Evolutionary conservation across 2,888 invertebrate genomes (phyloP), one percentile per base, ranked within the genome.

Genomic region (Pardosa pseudoannulata): DNA sequence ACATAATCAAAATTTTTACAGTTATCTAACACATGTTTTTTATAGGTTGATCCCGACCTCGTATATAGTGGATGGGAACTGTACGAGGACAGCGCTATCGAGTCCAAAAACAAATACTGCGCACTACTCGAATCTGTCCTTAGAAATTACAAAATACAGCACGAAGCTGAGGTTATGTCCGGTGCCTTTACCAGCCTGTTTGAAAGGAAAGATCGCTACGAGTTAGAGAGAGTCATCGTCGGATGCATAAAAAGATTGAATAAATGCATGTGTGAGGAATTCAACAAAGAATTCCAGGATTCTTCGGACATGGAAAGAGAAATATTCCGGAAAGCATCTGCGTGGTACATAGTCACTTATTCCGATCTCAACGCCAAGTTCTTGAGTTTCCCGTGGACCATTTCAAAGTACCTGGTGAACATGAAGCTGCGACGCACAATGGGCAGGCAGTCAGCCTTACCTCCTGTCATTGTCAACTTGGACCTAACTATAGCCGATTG

Each of bases 101-200:
- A 86, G 3, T 62, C 79, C 1, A 85, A 72, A 19, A 56, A 79
- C 23, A 78, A 86, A 13, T 89, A 88, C 29, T 79, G 71, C n/a
- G 27, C 67, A 0, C 39, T 82, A 13, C 29, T 89, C 0, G 31
- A 50, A 23, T 75, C 85, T 39, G 31, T 89, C 11, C 56, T 89
- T 32, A 85, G 88, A 71, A 78, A 79, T n/a, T 88, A 88, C 16
- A 87, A 88, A 0, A 80, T 89, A n/a, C 79, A 85, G 23, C 65
- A 72, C n/a, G 89, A 89, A 68, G 79, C 88, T 9, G 79, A 82
- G 50, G 85, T 81, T 1, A 67, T 89, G 36, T 81, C 87, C 11
- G 82, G 86, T 11, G 81, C 87, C 23, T 89, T 79, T 39, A 75
- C 65, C 6, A 70, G 72, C 2, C 41, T 88, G 1, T 85, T 80